Evolutionary conservation across 2,797 vertebrate species (phyloP).

Genomic region (Spondyliosoma cantharus): DNA sequence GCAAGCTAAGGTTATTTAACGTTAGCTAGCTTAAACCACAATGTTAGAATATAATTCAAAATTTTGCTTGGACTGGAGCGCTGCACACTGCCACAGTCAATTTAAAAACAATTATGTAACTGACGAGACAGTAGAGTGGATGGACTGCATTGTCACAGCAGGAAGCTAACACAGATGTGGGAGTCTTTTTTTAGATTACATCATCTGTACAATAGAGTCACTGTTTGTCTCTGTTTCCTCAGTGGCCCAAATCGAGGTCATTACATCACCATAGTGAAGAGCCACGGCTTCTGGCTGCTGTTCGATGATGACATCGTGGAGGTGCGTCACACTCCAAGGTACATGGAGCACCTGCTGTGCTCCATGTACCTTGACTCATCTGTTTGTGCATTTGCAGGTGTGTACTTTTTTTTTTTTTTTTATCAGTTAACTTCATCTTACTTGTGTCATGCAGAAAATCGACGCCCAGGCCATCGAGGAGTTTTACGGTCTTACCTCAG

Average conservation of each 20-base stretch:
- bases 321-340: constrained; percentile 87
- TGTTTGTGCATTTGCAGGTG: background rate
- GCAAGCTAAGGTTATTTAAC: no score
- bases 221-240: constrained; percentile 53
- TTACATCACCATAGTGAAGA: constrained; percentile 99
- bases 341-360: background rate
- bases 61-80: no score
- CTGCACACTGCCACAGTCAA: no score
- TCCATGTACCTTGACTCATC: constrained; percentile 12
- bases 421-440: background rate
- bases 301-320: constrained; percentile 99
- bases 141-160: background rate
- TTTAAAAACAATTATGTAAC: no score
- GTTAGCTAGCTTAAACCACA: no score
- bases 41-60: no score
- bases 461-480: constrained; percentile 99
- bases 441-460: constrained; percentile 90
- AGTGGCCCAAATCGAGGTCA: constrained; percentile 96
- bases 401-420: constrained; percentile 18
- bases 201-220: background rate
- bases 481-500: constrained; percentile 99
- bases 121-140: no score
- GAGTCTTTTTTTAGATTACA: background rate
- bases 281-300: constrained; percentile 98
- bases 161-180: background rate